Conservation (phyloP, 2,888 invertebrate genomes). For the Pandemis corylana region DNA sequence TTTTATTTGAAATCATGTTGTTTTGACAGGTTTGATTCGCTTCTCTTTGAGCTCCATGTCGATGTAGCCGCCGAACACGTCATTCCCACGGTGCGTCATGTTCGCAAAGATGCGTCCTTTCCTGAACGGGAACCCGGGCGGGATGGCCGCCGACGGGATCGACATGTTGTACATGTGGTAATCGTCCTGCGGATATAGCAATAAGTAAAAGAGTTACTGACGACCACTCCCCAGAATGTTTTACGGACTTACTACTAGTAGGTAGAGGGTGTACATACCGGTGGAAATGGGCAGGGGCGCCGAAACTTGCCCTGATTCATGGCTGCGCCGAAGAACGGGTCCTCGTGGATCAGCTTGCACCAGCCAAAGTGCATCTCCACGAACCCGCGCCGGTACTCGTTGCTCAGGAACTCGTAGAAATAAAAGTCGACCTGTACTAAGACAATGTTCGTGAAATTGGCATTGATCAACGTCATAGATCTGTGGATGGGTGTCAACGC, state of each 20-base stretch:
- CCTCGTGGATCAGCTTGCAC: constrained; percentile 49
- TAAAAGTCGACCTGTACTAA: constrained; percentile 38
- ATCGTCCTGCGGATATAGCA: constrained; percentile 5
- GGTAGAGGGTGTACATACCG: constrained; percentile 40
- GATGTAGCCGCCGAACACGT: not conserved
- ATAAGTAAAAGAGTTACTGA: no score
- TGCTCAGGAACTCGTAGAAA: constrained; percentile 45
- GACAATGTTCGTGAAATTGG: no score
- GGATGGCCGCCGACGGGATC: constrained; percentile 27
- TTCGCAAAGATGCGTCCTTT: constrained; percentile 27
- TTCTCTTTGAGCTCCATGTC: constrained; percentile 3
- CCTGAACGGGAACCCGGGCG: constrained; percentile 32
- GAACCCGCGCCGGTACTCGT: constrained; percentile 47
- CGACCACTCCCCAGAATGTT: no score
- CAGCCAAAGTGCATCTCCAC: constrained; percentile 48
- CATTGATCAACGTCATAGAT: no score
- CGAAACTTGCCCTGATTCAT: constrained; percentile 45
- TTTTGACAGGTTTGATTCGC: not conserved
- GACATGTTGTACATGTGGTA: constrained; percentile 37
- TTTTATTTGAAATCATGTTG: no score
- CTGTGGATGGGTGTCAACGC: no score
- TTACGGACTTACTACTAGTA: no score
- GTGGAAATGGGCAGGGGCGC: constrained; percentile 47
- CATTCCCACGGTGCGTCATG: not conserved
- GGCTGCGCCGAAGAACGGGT: constrained; percentile 47